phyloP scores from a whole-genome alignment of 2,888 invertebrate genomes.

The Mythimna impura region DNA sequence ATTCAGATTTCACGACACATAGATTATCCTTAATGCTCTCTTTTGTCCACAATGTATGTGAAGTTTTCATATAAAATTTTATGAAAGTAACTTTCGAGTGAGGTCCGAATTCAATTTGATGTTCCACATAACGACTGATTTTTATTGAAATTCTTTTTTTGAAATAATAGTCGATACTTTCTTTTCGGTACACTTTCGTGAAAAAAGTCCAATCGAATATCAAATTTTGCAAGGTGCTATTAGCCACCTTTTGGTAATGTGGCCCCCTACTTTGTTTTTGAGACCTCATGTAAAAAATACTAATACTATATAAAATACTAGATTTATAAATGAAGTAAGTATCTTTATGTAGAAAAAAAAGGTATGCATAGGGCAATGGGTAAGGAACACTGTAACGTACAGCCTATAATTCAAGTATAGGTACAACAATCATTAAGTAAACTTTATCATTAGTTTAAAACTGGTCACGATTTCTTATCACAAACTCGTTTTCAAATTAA shows the following conservation, averaged over 20 bases:
- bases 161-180: constrained; percentile 17
- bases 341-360: too few relatives aligned
- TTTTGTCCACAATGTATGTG: constrained; percentile 84
- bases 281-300: too few relatives aligned
- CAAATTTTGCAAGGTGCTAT: not conserved
- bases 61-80: constrained; percentile 84
- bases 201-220: not conserved
- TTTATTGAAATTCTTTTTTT: constrained; percentile 37
- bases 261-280: too few relatives aligned
- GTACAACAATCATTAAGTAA: not conserved
- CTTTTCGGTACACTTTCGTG: constrained; percentile 21
- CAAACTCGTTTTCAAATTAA: not conserved
- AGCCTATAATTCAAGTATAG: too few relatives aligned
- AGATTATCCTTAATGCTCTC: constrained; percentile 83
- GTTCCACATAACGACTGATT: constrained; percentile 63
- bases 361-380: not conserved
- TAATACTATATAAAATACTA: too few relatives aligned
- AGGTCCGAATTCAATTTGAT: constrained; percentile 78
- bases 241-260: too few relatives aligned
- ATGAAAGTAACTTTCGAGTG: constrained; percentile 76
- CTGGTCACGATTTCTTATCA: not conserved
- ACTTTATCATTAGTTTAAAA: not conserved
- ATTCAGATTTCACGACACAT: constrained; percentile 81
- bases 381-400: too few relatives aligned
- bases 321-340: too few relatives aligned